phyloP scores from a whole-genome alignment of 1,140 invertebrate species.

The Psix sp. region DNA sequence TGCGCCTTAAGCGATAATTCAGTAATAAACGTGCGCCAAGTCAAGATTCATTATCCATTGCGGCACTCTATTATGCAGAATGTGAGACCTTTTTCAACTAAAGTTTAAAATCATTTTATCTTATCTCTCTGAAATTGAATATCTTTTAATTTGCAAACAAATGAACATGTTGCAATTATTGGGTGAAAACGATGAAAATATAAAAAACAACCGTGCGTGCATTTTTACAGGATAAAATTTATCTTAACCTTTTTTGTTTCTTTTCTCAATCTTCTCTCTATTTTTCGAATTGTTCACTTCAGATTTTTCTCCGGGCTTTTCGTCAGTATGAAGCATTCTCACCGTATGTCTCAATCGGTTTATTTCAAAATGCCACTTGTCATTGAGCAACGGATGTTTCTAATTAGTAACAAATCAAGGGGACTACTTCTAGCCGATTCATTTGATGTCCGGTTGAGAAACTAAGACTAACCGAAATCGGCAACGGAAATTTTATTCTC shows the following conservation, averaged over 20 bases:
- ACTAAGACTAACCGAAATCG: conserved; percentile 18
- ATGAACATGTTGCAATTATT: too few relatives aligned
- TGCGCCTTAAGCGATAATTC: conserved; percentile 39
- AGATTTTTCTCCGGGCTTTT: conserved; percentile 18
- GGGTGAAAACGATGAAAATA: too few relatives aligned
- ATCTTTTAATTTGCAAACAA: too few relatives aligned
- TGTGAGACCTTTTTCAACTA: conserved; percentile 10
- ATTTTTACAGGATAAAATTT: too few relatives aligned
- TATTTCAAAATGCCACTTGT: conserved; percentile 37
- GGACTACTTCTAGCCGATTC: conserved; percentile 42
- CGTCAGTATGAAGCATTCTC: conserved; percentile 17
- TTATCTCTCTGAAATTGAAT: too few relatives aligned
- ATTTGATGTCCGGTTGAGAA: conserved; percentile 47
- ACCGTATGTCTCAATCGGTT: conserved; percentile 20
- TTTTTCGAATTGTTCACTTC: too few relatives aligned
- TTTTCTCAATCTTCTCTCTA: too few relatives aligned
- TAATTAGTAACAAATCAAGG: conserved; percentile 53
- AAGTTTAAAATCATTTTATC: conserved; percentile 13
- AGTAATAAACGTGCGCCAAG: conserved; percentile 28
- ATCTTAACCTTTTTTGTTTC: too few relatives aligned
- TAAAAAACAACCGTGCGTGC: too few relatives aligned
- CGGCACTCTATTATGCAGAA: conserved; percentile 1
- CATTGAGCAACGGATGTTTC: conserved; percentile 50
- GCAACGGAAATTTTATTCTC: conserved; percentile 24
- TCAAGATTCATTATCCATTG: conserved; percentile 25